A percentile compares a stretch with the other conserved stretches of the same genome.
Conservation (phyloP, 2,797 vertebrate species). For the Hyperoplus lanceolatus region DNA sequence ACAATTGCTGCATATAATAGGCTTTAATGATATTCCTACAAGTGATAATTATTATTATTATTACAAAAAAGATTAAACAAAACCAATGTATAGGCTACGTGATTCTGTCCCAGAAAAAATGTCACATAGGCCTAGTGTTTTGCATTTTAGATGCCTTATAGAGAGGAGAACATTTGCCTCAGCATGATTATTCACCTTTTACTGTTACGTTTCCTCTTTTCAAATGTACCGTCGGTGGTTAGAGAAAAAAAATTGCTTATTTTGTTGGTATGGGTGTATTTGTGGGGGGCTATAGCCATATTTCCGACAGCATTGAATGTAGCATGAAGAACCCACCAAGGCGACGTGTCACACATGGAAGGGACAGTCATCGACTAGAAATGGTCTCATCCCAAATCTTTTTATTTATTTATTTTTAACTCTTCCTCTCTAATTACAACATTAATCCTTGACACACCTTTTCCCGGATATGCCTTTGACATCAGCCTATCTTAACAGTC, state of each 20-base stretch:
- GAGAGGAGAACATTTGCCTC: background rate
- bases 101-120: background rate
- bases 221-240: accelerated
- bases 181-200: background rate
- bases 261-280: background rate
- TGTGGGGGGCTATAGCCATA: accelerated
- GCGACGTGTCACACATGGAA: conserved; percentile 70
- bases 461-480: background rate
- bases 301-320: conserved; percentile 32
- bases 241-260: too few relatives aligned
- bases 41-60: background rate
- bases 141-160: background rate
- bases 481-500: background rate
- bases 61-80: background rate
- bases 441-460: background rate
- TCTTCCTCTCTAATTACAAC: background rate
- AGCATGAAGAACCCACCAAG: conserved; percentile 33
- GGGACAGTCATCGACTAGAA: too few relatives aligned
- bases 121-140: background rate
- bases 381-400: too few relatives aligned
- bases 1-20: too few relatives aligned
- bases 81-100: background rate
- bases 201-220: background rate
- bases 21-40: too few relatives aligned
- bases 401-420: too few relatives aligned